These are phyloP conservation scores for Notolabrus celidotus DNA, from an alignment of 2,797 vertebrate genomes.

Conservation along the genomic window DNA sequence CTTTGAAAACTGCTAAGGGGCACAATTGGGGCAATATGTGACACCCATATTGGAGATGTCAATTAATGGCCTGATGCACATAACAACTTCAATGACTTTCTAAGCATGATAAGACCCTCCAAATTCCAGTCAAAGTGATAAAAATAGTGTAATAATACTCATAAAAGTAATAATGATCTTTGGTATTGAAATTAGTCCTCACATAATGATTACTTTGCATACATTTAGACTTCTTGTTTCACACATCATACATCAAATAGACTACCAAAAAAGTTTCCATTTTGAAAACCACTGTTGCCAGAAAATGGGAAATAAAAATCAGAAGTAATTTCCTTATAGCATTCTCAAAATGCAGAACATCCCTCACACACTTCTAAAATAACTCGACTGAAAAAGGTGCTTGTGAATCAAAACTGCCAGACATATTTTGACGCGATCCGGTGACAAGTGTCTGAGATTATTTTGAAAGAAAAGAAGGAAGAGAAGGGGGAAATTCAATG, in stretches of 20 bases:
- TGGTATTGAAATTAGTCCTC: no score
- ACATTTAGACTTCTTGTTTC: background rate
- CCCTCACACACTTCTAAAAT: constrained; percentile 22
- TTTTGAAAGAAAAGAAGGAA: constrained; percentile 62
- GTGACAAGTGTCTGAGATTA: constrained; percentile 49
- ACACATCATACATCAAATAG: background rate
- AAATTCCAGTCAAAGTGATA: no score
- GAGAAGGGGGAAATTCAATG: constrained; percentile 68
- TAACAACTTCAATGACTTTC: no score
- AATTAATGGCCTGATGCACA: no score
- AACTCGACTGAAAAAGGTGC: constrained; percentile 12
- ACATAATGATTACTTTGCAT: background rate
- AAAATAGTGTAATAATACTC: no score
- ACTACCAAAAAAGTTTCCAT: constrained; percentile 9
- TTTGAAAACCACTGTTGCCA: constrained; percentile 2
- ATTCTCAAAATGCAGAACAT: constrained; percentile 6
- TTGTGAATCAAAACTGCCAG: constrained; percentile 7
- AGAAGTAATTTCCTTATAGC: constrained; percentile 37
- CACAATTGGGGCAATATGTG: no score
- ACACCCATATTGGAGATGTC: no score
- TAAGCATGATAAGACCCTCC: no score
- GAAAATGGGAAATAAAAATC: constrained; percentile 42
- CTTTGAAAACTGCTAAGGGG: no score
- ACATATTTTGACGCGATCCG: constrained; percentile 32
- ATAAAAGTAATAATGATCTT: no score